phyloP scores from a whole-genome alignment of 2,888 invertebrate genomes.

The Allolobophora icterica region DNA sequence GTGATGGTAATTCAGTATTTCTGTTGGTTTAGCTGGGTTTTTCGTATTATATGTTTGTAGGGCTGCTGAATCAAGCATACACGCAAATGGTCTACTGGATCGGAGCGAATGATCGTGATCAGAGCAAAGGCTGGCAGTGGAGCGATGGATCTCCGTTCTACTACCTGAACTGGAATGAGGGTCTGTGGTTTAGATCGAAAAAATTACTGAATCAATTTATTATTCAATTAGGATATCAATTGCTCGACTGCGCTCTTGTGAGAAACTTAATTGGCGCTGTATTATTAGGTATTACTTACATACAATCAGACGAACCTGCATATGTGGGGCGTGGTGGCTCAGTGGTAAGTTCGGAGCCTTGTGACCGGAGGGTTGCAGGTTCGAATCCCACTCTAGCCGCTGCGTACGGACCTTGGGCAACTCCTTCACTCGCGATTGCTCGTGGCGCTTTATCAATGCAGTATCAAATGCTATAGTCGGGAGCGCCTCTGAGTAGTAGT shows the following conservation, averaged over 20 bases:
- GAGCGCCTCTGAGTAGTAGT: too few relatives aligned
- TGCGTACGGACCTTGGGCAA: too few relatives aligned
- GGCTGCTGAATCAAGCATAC: not conserved
- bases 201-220: not conserved
- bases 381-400: too few relatives aligned
- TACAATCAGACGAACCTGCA: too few relatives aligned
- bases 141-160: conserved; percentile 53
- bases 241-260: not conserved
- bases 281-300: too few relatives aligned
- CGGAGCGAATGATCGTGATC: conserved; percentile 54
- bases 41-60: not conserved
- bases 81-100: conserved; percentile 50
- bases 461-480: too few relatives aligned
- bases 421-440: too few relatives aligned
- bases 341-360: too few relatives aligned
- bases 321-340: too few relatives aligned
- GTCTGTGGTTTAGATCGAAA: conserved; percentile 40
- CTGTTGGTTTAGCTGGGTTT: not conserved
- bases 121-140: conserved; percentile 56
- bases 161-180: conserved; percentile 56
- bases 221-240: not conserved
- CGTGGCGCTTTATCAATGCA: too few relatives aligned
- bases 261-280: too few relatives aligned
- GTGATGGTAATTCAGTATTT: not conserved
- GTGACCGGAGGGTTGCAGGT: too few relatives aligned